Evolutionary conservation across 2,113 vertebrate genomes (phyloP).

Genomic region (Cairina moschata): DNA sequence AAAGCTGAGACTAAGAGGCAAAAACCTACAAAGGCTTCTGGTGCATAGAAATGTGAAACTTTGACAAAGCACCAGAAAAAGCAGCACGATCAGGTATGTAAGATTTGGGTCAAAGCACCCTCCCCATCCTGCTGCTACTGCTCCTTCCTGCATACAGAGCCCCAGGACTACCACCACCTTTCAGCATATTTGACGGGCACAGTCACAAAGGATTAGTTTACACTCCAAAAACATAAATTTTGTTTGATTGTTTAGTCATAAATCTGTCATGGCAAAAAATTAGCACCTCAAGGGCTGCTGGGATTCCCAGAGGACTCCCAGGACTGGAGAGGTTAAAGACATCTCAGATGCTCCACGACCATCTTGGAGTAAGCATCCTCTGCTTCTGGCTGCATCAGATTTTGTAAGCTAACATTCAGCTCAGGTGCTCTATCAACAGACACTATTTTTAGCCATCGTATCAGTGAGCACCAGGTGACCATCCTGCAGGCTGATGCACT

Average conservation of each 20-base stretch:
- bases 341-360: background rate
- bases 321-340: background rate
- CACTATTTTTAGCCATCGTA: background rate
- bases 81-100: background rate
- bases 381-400: background rate
- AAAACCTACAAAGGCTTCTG: background rate
- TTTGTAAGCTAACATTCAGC: background rate
- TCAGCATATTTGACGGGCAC: background rate
- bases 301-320: background rate
- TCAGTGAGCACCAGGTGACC: background rate
- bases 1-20: background rate
- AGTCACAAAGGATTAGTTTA: background rate
- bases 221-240: background rate
- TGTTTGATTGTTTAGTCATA: background rate
- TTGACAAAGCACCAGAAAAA: background rate
- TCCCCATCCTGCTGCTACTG: background rate
- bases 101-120: background rate
- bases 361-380: accelerated
- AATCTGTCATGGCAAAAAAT: background rate
- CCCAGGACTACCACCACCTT: background rate
- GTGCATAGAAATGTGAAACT: background rate
- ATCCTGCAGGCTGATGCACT: background rate
- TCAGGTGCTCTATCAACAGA: background rate
- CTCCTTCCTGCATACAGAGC: background rate
- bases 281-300: background rate